phyloP scores from a whole-genome alignment of 2,113 vertebrate genomes.

The Thamnophis sirtalis region DNA sequence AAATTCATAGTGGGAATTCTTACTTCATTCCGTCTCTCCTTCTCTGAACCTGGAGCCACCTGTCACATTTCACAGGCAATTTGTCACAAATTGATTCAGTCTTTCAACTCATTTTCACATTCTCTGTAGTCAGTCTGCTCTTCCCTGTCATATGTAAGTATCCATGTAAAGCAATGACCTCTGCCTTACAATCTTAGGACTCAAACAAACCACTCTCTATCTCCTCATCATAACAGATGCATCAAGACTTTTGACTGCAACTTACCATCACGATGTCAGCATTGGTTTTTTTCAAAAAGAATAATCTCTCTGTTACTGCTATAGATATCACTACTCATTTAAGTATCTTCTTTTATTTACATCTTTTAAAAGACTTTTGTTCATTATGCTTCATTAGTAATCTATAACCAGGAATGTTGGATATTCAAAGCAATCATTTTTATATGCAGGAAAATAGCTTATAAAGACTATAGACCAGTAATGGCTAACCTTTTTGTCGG shows the following conservation, averaged over 20 bases:
- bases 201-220: neutral
- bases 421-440: neutral
- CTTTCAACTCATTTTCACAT: neutral
- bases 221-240: neutral
- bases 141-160: neutral
- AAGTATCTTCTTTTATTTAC: neutral
- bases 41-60: neutral
- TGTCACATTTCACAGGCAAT: neutral
- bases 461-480: neutral
- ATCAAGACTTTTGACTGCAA: neutral
- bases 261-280: neutral
- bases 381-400: conserved; percentile 1
- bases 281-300: neutral
- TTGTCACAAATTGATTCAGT: neutral
- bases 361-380: neutral
- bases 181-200: neutral
- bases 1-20: neutral
- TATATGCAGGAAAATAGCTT: neutral
- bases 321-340: neutral
- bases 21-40: neutral
- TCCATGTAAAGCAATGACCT: neutral
- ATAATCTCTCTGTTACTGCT: neutral
- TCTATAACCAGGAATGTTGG: neutral
- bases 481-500: too few species aligned
- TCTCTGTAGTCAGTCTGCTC: neutral